phyloP scores from a whole-genome alignment of 2,113 vertebrate species.

The Oreochromis aureus region DNA sequence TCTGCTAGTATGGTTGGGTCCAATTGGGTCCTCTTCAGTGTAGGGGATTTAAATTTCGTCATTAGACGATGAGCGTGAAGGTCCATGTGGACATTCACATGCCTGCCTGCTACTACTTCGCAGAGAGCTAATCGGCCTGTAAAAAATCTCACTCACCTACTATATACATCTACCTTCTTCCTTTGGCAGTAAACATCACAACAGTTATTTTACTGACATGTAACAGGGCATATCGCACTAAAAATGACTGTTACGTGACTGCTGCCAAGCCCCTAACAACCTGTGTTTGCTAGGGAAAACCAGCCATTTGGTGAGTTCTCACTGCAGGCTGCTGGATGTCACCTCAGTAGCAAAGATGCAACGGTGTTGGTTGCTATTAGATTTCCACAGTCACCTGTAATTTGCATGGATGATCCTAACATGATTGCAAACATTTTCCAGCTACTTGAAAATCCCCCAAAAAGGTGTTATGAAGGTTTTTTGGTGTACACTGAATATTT shows the following conservation, averaged over 20 bases:
- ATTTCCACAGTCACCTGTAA: not conserved
- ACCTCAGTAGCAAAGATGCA: not conserved
- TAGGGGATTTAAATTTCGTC: not conserved
- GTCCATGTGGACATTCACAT: not conserved
- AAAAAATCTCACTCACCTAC: not conserved
- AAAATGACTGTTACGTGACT: not conserved
- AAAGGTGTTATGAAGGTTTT: not conserved
- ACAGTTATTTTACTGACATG: not conserved
- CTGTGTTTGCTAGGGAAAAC: not conserved
- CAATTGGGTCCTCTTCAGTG: not conserved
- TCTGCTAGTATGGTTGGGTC: not conserved
- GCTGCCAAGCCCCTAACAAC: not conserved
- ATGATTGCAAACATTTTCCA: not conserved
- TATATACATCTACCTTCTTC: not conserved
- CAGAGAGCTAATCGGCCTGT: not conserved
- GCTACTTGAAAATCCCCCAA: not conserved
- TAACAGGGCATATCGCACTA: not conserved
- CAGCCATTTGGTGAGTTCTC: not conserved
- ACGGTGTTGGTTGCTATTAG: not conserved
- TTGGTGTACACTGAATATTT: not conserved
- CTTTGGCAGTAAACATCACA: not conserved
- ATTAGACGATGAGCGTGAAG: not conserved
- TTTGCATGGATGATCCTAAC: not conserved
- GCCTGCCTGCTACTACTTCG: not conserved
- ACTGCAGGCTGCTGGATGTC: not conserved